Conservation (phyloP, 2,888 invertebrate genomes). For the Endomychus coccineus region DNA sequence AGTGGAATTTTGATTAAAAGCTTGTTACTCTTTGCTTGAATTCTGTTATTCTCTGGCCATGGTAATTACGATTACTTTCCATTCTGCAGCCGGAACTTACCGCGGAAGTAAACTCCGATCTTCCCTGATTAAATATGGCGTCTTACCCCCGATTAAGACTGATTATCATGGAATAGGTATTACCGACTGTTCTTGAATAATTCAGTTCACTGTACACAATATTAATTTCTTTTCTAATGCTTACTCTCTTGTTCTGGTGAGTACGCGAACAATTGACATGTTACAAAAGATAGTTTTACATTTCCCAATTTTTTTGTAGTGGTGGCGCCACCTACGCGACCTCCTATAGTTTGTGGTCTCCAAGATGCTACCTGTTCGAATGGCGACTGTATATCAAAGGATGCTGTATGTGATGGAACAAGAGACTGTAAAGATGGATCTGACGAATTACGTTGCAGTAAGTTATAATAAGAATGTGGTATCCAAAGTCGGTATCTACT, state of each 20-base stretch:
- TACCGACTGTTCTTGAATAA: constrained; percentile 6
- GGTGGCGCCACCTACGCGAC: constrained; percentile 44
- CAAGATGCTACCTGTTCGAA: constrained; percentile 83
- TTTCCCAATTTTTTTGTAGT: constrained; percentile 27
- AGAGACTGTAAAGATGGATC: constrained; percentile 79
- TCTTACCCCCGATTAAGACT: constrained; percentile 51
- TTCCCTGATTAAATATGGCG: constrained; percentile 48
- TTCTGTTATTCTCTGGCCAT: no score
- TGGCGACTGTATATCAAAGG: constrained; percentile 81
- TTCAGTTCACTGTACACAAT: neutral
- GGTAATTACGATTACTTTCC: no score
- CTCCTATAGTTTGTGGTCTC: constrained; percentile 52
- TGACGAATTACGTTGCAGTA: constrained; percentile 85
- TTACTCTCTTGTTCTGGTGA: neutral
- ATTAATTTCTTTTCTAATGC: neutral
- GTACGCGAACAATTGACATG: no score
- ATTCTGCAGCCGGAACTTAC: constrained; percentile 25
- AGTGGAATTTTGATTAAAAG: no score
- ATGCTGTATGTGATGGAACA: constrained; percentile 68
- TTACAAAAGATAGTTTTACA: no score
- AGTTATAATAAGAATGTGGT: constrained; percentile 43
- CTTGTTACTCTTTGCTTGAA: no score
- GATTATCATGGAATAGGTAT: constrained; percentile 55
- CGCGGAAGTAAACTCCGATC: constrained; percentile 30
- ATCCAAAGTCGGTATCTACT: neutral